Percentiles rank a stretch among this genome's conserved stretches.
Conservation (phyloP, 2,797 vertebrate species). For the Lacerta viridis region DNA sequence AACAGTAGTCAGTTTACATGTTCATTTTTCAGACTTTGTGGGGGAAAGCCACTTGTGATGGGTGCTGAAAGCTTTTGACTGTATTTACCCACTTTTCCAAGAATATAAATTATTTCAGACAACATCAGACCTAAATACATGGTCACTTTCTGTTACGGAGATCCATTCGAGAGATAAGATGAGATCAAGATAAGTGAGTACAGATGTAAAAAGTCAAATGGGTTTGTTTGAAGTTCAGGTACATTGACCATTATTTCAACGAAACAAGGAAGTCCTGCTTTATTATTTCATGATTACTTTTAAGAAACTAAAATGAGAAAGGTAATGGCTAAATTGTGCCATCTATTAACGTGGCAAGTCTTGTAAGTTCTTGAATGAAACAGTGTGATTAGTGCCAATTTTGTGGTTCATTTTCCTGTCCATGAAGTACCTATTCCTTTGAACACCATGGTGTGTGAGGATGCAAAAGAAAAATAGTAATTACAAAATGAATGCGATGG, state of each 20-base stretch:
- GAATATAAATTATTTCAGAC: slow-evolving; percentile 26
- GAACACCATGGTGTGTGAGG: slow-evolving; percentile 59
- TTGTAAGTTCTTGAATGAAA: slow-evolving; percentile 64
- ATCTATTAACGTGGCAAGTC: slow-evolving; percentile 68
- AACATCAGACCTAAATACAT: slow-evolving; percentile 5
- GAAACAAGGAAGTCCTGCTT: slow-evolving; percentile 55
- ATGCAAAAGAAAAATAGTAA: slow-evolving; percentile 65
- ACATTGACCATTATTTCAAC: slow-evolving; percentile 20
- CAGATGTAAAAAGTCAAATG: slow-evolving; percentile 11
- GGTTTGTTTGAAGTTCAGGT: neutral
- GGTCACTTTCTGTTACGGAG: slow-evolving; percentile 1
- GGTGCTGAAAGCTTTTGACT: neutral
- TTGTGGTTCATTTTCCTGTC: slow-evolving; percentile 46
- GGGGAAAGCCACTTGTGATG: neutral
- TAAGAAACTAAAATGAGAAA: slow-evolving; percentile 64
- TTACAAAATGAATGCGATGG: slow-evolving; percentile 54
- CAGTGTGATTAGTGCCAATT: slow-evolving; percentile 68
- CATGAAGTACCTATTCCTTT: slow-evolving; percentile 11
- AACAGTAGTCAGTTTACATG: neutral
- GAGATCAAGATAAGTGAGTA: slow-evolving; percentile 26
- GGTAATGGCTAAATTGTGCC: slow-evolving; percentile 65
- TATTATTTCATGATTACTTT: slow-evolving; percentile 53
- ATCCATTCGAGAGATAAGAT: neutral
- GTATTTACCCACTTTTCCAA: slow-evolving; percentile 17
- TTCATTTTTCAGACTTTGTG: neutral